Evolutionary conservation across 2,888 invertebrate species (phyloP).

Genomic region (Odontomyia ornata): DNA sequence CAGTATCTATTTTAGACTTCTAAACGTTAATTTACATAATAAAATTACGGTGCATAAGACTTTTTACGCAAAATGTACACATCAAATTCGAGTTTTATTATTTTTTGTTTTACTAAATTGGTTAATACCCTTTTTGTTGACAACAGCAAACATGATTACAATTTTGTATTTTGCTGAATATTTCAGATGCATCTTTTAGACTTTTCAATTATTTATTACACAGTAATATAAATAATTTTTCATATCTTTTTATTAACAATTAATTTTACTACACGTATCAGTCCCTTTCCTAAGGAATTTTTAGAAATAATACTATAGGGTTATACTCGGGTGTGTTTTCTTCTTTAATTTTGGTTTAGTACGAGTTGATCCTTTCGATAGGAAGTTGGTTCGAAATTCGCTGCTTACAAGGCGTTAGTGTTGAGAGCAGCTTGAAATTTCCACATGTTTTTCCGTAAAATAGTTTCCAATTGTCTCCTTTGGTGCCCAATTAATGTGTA

Average conservation of each 20-base stretch:
- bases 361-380: neutral
- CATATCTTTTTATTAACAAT: slow-evolving; percentile 15
- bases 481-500: too few species aligned
- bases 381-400: slow-evolving; percentile 53
- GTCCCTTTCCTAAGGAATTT: slow-evolving; percentile 21
- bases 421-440: too few species aligned
- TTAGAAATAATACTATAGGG: neutral
- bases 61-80: slow-evolving; percentile 42
- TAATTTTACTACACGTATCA: slow-evolving; percentile 33
- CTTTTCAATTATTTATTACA: slow-evolving; percentile 23
- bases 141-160: slow-evolving; percentile 16
- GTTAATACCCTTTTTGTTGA: slow-evolving; percentile 35
- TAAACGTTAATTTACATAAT: slow-evolving; percentile 22
- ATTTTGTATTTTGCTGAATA: neutral
- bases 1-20: neutral
- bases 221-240: slow-evolving; percentile 20
- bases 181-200: slow-evolving; percentile 33
- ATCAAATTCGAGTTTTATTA: slow-evolving; percentile 30
- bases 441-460: too few species aligned
- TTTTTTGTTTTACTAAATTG: neutral
- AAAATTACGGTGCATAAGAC: slow-evolving; percentile 46
- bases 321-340: too few species aligned
- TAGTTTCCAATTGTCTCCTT: too few species aligned
- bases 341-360: too few species aligned
- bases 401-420: neutral